Evolutionary conservation across 1,140 invertebrate genomes (phyloP), one percentile per base, ranked within the genome.

Genomic region (Chironomus tepperi): DNA sequence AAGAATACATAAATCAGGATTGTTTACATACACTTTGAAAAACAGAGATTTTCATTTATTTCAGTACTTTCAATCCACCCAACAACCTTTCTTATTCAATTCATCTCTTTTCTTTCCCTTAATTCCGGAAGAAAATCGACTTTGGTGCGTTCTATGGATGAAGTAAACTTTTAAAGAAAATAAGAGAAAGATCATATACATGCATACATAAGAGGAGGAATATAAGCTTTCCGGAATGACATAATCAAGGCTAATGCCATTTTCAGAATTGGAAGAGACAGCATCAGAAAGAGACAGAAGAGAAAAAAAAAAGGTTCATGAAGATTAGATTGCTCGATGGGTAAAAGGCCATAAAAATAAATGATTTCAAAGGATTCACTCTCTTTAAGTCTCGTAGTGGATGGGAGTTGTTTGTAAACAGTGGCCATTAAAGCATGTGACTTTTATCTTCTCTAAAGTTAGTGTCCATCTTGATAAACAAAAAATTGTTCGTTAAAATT

Each of bases 331-430:
- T 70, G 65, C 65, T 21, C 19, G 65, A 70, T 18, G 65, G 65
- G 19, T 70, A 70, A 70, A 70, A 70, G 65, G 65, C 18, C 16
- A 16, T 70, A 70, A 70, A 70, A 70, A 70, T 21, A 19, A 70
- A 57, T 57, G 47, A 57, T 57, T 57, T n/a, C 47, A 57, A 57
- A 57, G 47, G 12, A 57, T 57, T 57, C 12, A 15, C 47, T 57
- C 43, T 47, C 43, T 47, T 47, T 34, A 34, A 34, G 24, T 34
- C 24, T 34, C 24, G 24, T 34, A 34, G 24, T 34, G 24, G 1
- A 34, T 34, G 2, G 24, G 24, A 5, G 24, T 2, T 34, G 24
- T 5, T 34, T 5, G 5, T 34, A 1, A 34, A 34, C 5, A 5
- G 24, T 34, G 24, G 24, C 24, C 24, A 34, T 34, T 5, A 34